Evolutionary conservation across 2,888 invertebrate species (phyloP), one percentile per base, ranked within the genome.

Genomic region (Megaustenia siamemsis): DNA sequence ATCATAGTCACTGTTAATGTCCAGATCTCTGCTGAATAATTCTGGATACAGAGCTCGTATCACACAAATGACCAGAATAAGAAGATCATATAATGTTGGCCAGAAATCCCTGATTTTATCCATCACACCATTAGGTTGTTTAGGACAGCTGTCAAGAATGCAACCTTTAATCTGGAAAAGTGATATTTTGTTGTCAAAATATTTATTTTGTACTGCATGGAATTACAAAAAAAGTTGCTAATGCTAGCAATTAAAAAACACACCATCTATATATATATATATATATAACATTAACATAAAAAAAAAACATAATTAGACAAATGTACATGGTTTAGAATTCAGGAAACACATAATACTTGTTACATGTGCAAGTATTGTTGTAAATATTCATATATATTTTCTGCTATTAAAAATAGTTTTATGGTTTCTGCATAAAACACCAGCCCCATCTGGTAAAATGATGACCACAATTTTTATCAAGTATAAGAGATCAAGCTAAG

Each of bases 131-230:
- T 53, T 40, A 2, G 68, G 45, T 56, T 80, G 80, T 53, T 69
- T 80, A 49, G 80, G 80, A n/a, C 80, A 80, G 38, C 80, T 80
- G 56, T 80, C 80, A 18, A 80, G 80, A 38, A 80, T 49, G 21
- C 80, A 80, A 12, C 68, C 80, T 69, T 38, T 69, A 32, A 80
- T 32, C 80, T 80, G 66, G 4, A 28, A 28, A 35, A n/a, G 35
- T 8, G 45, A n/a, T n/a, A n/a, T n/a, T n/a, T n/a, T n/a, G n/a
- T n/a, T n/a, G n/a, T n/a, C n/a, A n/a, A n/a, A n/a, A n/a, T n/a
- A n/a, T n/a, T n/a, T n/a, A n/a, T 18, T 24, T 18, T 49, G n/a
- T n/a, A n/a, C n/a, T n/a, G n/a, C n/a, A 69, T 32, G 69, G n/a
- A 5, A 69, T 24, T 40, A 28, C 15, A 69, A 35, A 40, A 38